Conservation (phyloP, 2,888 invertebrate genomes). For the Ctena decussata region DNA sequence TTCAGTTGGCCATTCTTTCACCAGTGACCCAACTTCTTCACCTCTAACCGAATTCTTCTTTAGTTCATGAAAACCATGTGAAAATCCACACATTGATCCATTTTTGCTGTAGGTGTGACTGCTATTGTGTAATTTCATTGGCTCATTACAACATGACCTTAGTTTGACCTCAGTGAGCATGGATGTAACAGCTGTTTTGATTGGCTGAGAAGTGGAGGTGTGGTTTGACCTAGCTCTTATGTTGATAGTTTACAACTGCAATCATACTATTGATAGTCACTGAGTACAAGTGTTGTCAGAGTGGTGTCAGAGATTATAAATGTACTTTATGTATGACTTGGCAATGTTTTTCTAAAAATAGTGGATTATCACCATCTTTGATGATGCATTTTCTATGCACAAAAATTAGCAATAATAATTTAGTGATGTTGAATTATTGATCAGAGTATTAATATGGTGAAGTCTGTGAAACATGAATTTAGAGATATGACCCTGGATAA, state of each 20-base stretch:
- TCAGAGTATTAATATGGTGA: not conserved
- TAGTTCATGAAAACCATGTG: not conserved
- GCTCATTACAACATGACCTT: not conserved
- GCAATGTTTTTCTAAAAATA: not conserved
- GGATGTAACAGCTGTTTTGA: conserved; percentile 1
- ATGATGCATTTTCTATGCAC: not conserved
- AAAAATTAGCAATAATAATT: too few relatives aligned
- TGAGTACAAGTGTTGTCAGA: not conserved
- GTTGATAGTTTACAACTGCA: not conserved
- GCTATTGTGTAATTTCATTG: not conserved
- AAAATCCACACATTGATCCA: not conserved
- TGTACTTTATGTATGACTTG: too few relatives aligned
- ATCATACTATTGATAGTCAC: not conserved
- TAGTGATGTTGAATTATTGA: too few relatives aligned
- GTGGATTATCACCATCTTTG: not conserved
- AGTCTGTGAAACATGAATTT: not conserved
- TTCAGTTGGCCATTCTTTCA: too few relatives aligned
- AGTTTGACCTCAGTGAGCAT: not conserved
- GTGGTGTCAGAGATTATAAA: too few relatives aligned
- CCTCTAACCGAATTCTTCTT: not conserved
- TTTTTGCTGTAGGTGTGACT: not conserved
- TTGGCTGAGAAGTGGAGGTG: conserved; percentile 5
- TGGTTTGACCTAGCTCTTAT: not conserved
- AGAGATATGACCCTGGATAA: not conserved
- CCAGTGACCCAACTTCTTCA: not conserved